These are phyloP conservation scores for Sebastes kiyomatsui DNA, from an alignment of 2,797 vertebrate genomes.

Conservation along the genomic window DNA sequence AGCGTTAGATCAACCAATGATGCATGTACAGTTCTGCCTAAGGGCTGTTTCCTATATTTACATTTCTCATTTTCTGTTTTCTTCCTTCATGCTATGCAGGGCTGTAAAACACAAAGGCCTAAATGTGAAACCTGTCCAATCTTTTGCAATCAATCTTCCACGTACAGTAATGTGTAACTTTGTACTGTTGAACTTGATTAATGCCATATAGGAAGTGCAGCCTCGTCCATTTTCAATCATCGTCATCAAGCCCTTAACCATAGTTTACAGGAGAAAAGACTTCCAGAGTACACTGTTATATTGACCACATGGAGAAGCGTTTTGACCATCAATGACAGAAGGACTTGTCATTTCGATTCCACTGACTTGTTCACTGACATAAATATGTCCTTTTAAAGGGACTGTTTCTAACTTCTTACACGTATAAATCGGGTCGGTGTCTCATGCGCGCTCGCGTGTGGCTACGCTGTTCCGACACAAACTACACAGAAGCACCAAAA, in stretches of 20 bases:
- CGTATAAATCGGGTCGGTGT: no score
- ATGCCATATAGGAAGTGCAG: neutral
- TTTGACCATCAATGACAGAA: neutral
- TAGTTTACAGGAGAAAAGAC: neutral
- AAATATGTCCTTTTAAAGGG: no score
- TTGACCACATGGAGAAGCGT: neutral
- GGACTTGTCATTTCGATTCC: no score
- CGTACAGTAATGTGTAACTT: neutral
- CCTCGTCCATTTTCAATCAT: neutral
- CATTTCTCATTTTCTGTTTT: neutral
- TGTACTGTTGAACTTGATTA: neutral
- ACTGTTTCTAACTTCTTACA: no score
- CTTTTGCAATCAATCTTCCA: neutral
- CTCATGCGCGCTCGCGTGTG: no score
- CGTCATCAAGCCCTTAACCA: neutral
- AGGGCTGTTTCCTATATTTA: neutral
- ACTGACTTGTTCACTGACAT: no score
- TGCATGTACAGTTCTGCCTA: neutral
- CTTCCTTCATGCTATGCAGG: neutral
- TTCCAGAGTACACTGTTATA: neutral
- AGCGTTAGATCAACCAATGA: neutral
- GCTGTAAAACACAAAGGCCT: neutral
- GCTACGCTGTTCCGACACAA: no score
- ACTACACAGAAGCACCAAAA: no score
- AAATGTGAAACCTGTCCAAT: neutral